Evolutionary conservation across 2,113 vertebrate genomes (phyloP), one percentile per base, ranked within the genome.

Genomic region (Anseranas semipalmata): DNA sequence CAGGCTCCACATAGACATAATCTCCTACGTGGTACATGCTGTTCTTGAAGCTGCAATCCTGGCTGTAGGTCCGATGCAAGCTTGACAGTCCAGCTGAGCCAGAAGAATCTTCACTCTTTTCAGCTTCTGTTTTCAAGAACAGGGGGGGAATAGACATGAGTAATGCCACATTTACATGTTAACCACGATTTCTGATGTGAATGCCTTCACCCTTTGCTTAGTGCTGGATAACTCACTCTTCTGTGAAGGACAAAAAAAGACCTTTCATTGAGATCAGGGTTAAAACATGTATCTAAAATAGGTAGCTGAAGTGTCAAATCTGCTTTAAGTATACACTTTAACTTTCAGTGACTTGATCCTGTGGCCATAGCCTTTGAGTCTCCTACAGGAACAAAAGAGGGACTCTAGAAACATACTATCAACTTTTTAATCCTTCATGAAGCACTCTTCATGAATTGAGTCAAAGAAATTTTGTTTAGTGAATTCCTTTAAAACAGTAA

Each of bases 21-120:
- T 99, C 99, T 58, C 99, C 99, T 78, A 99, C 99, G 1, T 99
- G 99, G 96, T 99, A 99, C 99, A 99, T 99, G 93, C 99, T 99
- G 96, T 99, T 99, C 96, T 99, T 99, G 97, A 99, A 99, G 98
- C 99, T 99, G 98, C 99, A 99, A 96, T 99, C 99, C 96, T 99
- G 99, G 93, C 99, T 99, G 94, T 99, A 99, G 18, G 99, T 99
- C 35, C 99, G 98, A 86, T 99, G 99, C 70, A 99, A 98, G 83
- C 96, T 98, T 8, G 98, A 98, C 85, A 99, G 98, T 96, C 99
- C 99, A 35, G 98, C 91, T 73, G 98, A 98, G 52, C 98, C 98
- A 12, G 98, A 98, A 27, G 98, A 97, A 79, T 99, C 99, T 89
- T 99, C 99, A 87, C 98, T 99, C 96, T 99, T 99, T 98, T 99